Evolutionary conservation across 1,140 invertebrate genomes (phyloP), one percentile per base, ranked within the genome.

Genomic region (Sinonovacula constricta): DNA sequence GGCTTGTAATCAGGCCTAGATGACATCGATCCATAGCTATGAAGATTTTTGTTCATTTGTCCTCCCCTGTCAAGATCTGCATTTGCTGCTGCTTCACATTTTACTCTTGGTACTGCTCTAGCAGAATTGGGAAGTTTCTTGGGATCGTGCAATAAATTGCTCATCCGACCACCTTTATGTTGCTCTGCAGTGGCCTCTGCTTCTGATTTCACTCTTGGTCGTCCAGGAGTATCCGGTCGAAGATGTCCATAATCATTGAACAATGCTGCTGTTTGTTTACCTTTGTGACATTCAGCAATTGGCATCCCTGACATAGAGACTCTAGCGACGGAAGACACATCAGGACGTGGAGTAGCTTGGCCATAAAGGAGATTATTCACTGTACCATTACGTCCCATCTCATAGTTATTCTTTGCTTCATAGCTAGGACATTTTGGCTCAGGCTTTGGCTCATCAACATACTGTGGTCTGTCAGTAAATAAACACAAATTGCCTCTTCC

Each of bases 181-280:
- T 62, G 65, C 45, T 86, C 82, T 30, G 87, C 88, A 39, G 83
- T 87, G 12, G 49, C 70, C 54, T 82, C 69, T 4, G 83, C 89
- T 75, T 90, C 89, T 2, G 72, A 77, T 77, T 88, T 89, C 2
- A 90, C 88, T 65, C 86, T 72, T 0, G 85, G 72, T 30, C 51
- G 39, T 0, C 80, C 69, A 1, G 81, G 69, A 57, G 82, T 62
- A 10, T 84, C 86, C 15, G 57, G 34, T 3, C 80, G 71, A n/a
- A 72, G 57, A n/a, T 83, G 60, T n/a, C 85, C 81, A 69, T 83
- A 79, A 56, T 74, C 82, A 49, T 77, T 79, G 36, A 87, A 72
- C 31, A 88, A 65, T n/a, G 49, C 49, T 24, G 69, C 68, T 60
- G 82, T 83, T 0, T 28, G 24, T 51, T 70, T 66, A 18, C 85